Percentiles rank a stretch among this genome's conserved stretches.
Evolutionary conservation across 2,888 invertebrate species (phyloP).

Genomic region (Alcis repandata): DNA sequence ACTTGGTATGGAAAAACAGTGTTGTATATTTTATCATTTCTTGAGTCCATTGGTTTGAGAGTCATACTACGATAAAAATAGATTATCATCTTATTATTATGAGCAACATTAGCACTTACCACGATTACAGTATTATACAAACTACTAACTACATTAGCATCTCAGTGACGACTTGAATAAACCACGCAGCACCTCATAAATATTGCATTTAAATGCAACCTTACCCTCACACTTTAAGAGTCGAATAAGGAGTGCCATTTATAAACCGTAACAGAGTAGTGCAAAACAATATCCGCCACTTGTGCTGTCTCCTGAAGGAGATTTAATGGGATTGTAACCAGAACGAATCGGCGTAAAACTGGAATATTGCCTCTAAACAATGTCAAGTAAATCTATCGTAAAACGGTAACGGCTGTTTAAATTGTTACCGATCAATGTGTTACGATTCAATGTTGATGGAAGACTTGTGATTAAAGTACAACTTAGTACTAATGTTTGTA

Average conservation of each 20-base stretch:
- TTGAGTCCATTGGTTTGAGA: too few relatives aligned
- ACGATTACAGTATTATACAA: background rate
- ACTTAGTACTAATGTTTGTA: background rate
- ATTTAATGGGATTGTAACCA: conserved; percentile 67
- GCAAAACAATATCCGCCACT: conserved; percentile 52
- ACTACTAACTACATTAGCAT: background rate
- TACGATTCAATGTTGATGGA: conserved; percentile 28
- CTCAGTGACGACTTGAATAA: background rate
- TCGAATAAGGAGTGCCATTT: conserved; percentile 26
- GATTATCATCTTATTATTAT: too few relatives aligned
- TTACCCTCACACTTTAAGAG: conserved; percentile 41
- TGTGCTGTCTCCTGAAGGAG: conserved; percentile 56
- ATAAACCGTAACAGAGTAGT: conserved; percentile 36
- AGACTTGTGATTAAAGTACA: conserved; percentile 25
- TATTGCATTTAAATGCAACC: conserved; percentile 7
- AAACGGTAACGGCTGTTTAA: conserved; percentile 55
- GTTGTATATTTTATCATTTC: too few relatives aligned
- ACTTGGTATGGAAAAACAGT: too few relatives aligned
- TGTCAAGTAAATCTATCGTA: conserved; percentile 75
- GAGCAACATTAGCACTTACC: too few relatives aligned
- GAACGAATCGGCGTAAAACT: conserved; percentile 71
- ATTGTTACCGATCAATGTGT: conserved; percentile 36
- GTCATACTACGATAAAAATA: too few relatives aligned
- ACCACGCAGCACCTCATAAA: background rate
- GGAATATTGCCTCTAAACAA: conserved; percentile 73